These are phyloP conservation scores for Plagodis dolabraria DNA, from an alignment of 2,888 invertebrate species.

Conservation along the genomic window DNA sequence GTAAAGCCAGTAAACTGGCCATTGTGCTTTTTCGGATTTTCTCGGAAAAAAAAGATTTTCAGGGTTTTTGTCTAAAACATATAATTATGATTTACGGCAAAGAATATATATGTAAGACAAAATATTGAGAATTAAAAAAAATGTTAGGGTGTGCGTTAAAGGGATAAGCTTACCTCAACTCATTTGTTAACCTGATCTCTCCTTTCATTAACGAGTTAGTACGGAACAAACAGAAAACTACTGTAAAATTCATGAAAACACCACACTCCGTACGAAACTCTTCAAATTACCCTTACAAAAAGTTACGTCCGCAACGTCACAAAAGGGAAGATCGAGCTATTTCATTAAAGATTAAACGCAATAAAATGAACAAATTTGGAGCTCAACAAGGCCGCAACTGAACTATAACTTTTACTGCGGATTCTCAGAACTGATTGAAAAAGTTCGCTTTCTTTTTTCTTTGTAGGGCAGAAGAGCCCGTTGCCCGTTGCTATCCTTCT, in stretches of 20 bases:
- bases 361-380: conserved; percentile 35
- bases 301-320: conserved; percentile 12
- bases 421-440: conserved; percentile 35
- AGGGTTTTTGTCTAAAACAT: no score
- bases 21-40: no score
- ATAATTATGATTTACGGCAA: no score
- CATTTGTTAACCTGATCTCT: conserved; percentile 36
- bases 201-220: conserved; percentile 33
- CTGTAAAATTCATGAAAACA: conserved; percentile 36
- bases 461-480: conserved; percentile 18
- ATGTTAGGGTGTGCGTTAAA: no score
- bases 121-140: no score
- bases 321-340: conserved; percentile 23
- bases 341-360: conserved; percentile 36
- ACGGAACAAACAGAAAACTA: conserved; percentile 21
- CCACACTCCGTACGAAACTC: conserved; percentile 30
- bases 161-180: conserved; percentile 19
- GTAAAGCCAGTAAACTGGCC: no score
- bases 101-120: no score
- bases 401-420: conserved; percentile 21
- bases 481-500: background rate
- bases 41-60: no score
- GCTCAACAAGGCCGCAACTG: conserved; percentile 25
- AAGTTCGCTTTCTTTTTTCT: conserved; percentile 29
- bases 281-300: conserved; percentile 29